Conservation (phyloP, 1,140 invertebrate genomes). For the Sipha flava region DNA sequence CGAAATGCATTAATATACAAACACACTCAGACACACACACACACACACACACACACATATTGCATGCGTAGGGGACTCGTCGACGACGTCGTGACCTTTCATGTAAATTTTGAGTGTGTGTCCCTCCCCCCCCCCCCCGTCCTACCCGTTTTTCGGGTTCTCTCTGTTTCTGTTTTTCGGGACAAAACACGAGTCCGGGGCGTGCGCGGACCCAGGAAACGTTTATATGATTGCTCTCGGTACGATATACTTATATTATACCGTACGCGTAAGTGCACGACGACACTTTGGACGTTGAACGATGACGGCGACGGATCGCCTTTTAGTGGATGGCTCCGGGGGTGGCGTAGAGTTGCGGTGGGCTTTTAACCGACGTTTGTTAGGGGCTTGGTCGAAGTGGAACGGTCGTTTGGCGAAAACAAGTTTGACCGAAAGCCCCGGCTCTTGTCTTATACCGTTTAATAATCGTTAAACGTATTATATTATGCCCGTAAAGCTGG, state of each 20-base stretch:
- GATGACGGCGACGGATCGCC: background rate
- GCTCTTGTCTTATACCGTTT: background rate
- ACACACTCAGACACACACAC: too few relatives aligned
- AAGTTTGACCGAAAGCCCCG: background rate
- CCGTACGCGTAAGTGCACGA: background rate
- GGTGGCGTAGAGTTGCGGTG: background rate
- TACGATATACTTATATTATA: background rate
- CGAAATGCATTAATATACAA: too few relatives aligned
- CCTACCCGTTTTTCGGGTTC: too few relatives aligned
- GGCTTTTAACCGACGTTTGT: background rate
- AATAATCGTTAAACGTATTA: background rate
- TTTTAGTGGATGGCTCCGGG: background rate
- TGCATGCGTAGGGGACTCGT: too few relatives aligned
- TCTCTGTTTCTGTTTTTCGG: background rate
- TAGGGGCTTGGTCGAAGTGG: background rate
- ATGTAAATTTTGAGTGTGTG: too few relatives aligned
- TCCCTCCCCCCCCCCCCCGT: too few relatives aligned
- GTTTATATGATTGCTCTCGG: background rate
- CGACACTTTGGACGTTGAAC: slow-evolving; percentile 2
- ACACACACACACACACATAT: too few relatives aligned
- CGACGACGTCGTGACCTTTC: too few relatives aligned
- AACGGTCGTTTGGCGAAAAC: background rate
- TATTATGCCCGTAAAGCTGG: background rate
- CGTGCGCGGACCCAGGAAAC: background rate
- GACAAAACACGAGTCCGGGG: background rate